Conservation (phyloP, 2,113 vertebrate species). For the Spilogale gracilis region DNA sequence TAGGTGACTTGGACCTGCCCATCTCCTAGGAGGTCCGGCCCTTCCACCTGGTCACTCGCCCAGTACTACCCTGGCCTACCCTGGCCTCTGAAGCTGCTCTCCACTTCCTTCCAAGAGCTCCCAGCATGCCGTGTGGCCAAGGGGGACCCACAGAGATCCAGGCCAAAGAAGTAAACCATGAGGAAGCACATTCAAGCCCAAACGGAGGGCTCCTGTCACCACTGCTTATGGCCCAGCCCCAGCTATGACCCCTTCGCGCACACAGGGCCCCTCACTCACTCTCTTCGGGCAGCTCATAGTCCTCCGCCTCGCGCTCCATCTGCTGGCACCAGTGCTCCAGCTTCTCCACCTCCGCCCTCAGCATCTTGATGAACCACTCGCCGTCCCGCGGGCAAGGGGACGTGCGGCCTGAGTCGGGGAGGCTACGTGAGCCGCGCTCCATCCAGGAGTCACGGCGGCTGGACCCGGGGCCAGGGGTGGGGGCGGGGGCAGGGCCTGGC, state of each 20-base stretch:
- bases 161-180: no score
- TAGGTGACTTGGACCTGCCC: not conserved
- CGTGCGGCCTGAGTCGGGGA: conserved; percentile 95
- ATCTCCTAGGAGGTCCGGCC: not conserved
- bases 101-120: not conserved
- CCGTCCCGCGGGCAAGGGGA: conserved; percentile 97
- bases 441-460: conserved; percentile 91
- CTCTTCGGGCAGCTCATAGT: conserved; percentile 96
- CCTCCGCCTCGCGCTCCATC: conserved; percentile 98
- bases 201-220: not conserved
- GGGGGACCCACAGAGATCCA: not conserved
- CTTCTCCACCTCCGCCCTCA: conserved; percentile 97
- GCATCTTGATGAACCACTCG: conserved; percentile 97
- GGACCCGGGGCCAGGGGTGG: conserved; percentile 77
- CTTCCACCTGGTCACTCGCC: not conserved
- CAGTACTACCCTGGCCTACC: not conserved
- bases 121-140: not conserved
- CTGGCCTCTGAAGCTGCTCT: not conserved
- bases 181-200: not conserved
- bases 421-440: conserved; percentile 95
- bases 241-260: accelerated
- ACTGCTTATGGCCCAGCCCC: accelerated
- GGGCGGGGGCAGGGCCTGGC: conserved; percentile 82
- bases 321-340: conserved; percentile 99
- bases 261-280: conserved; percentile 88